Evolutionary conservation across 2,113 vertebrate species (phyloP).

Genomic region (Notarius lentiginosus): DNA sequence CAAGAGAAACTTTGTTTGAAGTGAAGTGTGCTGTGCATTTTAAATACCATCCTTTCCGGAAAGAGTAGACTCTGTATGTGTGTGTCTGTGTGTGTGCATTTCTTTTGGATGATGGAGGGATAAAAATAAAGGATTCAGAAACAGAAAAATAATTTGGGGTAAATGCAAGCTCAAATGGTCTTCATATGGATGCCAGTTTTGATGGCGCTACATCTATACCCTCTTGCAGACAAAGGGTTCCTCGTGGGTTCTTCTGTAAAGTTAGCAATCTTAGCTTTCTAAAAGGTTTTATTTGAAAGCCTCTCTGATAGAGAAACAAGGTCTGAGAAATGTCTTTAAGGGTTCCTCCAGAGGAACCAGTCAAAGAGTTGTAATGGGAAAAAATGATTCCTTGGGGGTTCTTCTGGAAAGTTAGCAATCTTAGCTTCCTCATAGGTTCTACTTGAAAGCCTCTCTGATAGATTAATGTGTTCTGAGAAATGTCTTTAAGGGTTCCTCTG

Average conservation of each 20-base stretch:
- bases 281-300: background rate
- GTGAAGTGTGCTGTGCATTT: slow-evolving; percentile 33
- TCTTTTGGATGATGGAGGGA: background rate
- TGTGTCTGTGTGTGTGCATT: slow-evolving; percentile 7
- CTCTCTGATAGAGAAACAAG: background rate
- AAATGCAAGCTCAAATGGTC: background rate
- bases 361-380: background rate
- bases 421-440: background rate
- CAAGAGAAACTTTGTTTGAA: slow-evolving; percentile 48
- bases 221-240: background rate
- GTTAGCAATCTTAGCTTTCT: background rate
- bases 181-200: background rate
- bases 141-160: background rate
- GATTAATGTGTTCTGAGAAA: background rate
- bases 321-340: too few species aligned
- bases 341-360: too few species aligned
- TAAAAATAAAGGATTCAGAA: slow-evolving; percentile 31
- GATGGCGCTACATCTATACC: background rate
- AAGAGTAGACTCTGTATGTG: background rate
- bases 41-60: slow-evolving; percentile 35
- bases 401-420: background rate
- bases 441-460: background rate
- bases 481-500: background rate
- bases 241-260: background rate
- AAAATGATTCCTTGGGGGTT: background rate